Evolutionary conservation across 2,113 vertebrate species (phyloP).

Genomic region (Nycticebus coucang): DNA sequence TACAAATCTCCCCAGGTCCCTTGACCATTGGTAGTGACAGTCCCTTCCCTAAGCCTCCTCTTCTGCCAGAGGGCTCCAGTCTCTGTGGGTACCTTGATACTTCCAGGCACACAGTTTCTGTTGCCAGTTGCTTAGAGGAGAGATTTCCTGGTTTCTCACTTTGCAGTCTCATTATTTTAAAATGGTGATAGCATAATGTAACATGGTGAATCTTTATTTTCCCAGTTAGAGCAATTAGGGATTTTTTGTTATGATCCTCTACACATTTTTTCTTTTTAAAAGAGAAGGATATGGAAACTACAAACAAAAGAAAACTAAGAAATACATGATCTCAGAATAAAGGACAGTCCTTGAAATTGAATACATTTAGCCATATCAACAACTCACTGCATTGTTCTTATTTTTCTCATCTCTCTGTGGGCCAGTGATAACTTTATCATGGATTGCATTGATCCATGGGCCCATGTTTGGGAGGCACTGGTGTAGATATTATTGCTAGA

Average conservation of each 20-base stretch:
- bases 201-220: background rate
- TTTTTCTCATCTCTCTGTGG: slow-evolving; percentile 20
- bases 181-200: background rate
- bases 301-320: background rate
- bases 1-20: background rate
- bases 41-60: background rate
- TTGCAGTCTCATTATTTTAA: slow-evolving; percentile 7
- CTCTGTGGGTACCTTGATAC: background rate
- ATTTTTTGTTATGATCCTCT: background rate
- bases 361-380: background rate
- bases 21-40: no score
- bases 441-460: slow-evolving; percentile 47
- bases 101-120: background rate
- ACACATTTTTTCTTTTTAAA: background rate
- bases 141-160: background rate
- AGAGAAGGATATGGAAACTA: background rate
- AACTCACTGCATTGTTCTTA: background rate
- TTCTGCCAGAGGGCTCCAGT: background rate
- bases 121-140: background rate
- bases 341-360: background rate
- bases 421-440: slow-evolving; percentile 36
- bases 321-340: background rate
- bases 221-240: background rate
- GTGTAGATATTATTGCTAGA: slow-evolving; percentile 23
- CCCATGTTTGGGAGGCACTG: slow-evolving; percentile 8